Base-by-base conservation (phyloP, 2,888 invertebrate species). In the Ypsolopha sequella region DNA sequence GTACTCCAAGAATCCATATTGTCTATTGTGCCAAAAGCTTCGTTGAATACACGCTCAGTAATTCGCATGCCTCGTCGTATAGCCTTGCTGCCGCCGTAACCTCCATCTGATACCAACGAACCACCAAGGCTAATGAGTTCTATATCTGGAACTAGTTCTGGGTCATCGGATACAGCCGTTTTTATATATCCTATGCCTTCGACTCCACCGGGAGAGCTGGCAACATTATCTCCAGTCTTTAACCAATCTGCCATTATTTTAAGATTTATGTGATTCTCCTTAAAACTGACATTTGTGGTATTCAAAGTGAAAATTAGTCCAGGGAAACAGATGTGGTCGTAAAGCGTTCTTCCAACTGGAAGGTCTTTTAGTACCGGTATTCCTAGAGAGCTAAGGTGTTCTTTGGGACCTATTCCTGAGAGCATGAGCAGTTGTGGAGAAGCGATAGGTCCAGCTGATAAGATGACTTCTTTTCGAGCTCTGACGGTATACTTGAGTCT, bases 381-480 rank as follows among this genome's bases (percentile, higher is more conserved):
- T 0, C 84, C 84, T 0, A 89, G 68, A 3, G 84, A 74, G 13
- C 73, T 64, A 1, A 92, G 70, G 60, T 92, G 85, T 45, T 88
- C 66, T 53, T 63, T 75, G 0, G 89, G 89, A 2, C 90, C 90
- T 10, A 90, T 66, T 0, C 96, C 96, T 6, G 95, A 95, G 6
- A 98, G 73, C 94, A 97, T 95, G 8, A 98, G 87, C 2, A 98
- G 70, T 72, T 98, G 97, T 0, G 97, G 96, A 0, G 95, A 93
- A 63, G 94, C 95, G 56, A 98, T 92, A 1, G 96, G 90, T 0
- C 97, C 97, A 1, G 95, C 95, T 10, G 94, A 92, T 11, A 97
- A 64, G 51, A 97, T 93, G 0, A 98, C 92, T 79, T 96, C 96
- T 68, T 92, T 94, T 2, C 88, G 88, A 0, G 92, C 94, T 46